Conservation (phyloP, 2,888 invertebrate species). For the Xestia rhomboidea region DNA sequence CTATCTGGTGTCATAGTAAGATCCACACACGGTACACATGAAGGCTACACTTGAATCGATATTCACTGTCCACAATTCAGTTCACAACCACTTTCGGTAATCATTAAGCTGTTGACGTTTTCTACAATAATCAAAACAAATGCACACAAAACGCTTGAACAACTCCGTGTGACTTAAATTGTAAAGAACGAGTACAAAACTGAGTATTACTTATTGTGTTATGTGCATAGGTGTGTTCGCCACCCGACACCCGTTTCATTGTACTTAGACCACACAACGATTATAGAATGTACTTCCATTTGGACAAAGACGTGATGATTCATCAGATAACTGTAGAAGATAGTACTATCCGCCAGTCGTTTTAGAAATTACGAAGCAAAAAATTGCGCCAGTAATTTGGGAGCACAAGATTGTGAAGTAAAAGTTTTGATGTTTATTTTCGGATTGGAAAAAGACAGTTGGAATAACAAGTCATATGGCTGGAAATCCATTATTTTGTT, state of each 20-base stretch:
- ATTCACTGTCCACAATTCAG: constrained; percentile 20
- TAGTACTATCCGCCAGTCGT: constrained; percentile 39
- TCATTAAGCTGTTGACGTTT: constrained; percentile 16
- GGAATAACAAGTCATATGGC: constrained; percentile 39
- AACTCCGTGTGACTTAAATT: constrained; percentile 44
- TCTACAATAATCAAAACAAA: constrained; percentile 30
- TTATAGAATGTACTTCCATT: constrained; percentile 64
- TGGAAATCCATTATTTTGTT: constrained; percentile 51
- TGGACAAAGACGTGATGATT: constrained; percentile 64
- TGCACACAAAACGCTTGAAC: constrained; percentile 39
- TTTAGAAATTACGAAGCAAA: constrained; percentile 53
- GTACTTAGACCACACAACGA: constrained; percentile 68
- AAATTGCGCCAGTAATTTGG: constrained; percentile 46
- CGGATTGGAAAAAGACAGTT: constrained; percentile 33
- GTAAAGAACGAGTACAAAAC: constrained; percentile 53
- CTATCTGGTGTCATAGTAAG: constrained; percentile 50
- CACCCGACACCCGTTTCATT: constrained; percentile 66
- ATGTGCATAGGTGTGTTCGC: constrained; percentile 58
- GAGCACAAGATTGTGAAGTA: constrained; percentile 38
- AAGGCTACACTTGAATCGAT: constrained; percentile 15
- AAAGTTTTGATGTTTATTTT: constrained; percentile 49
- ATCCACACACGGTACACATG: constrained; percentile 17
- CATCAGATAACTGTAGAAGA: constrained; percentile 61
- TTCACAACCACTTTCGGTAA: constrained; percentile 23
- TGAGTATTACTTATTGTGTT: constrained; percentile 52